Base-by-base conservation (phyloP, 2,113 vertebrate species). In the Aramus guarauna region DNA sequence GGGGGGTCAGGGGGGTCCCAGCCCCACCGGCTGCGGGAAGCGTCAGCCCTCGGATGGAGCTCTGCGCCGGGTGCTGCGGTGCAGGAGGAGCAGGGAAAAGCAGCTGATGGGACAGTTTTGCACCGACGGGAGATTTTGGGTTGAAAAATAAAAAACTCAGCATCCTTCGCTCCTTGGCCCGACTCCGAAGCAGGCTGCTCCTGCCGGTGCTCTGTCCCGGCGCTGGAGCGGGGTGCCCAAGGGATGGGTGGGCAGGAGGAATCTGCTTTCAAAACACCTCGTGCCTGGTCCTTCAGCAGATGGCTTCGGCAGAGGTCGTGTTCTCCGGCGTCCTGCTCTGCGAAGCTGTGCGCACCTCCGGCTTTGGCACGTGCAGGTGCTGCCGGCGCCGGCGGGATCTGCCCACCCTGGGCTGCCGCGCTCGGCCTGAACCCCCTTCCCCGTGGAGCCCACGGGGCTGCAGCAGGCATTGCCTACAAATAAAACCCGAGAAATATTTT, bases 201-300 rank as follows among this genome's bases (percentile, higher is more conserved):
- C 53, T 85, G 71, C 83, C 24, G 66, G 76, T 56, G 32, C 30
- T 74, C 29, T 68, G 93, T 79, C 74, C 68, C 43, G 5, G 53
- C 14, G 27, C 63, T 48, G 77, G 59, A 85, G 39, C 41, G 4
- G 32, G n/a, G 45, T 14, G 59, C 60, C 47, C 29, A 7, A 32
- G 56, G 29, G 32, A n/a, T 9, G 43, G 34, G 30, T 2, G 22
- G 53, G 50, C 21, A 45, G 73, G 45, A 63, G 20, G 69, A 74
- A 34, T 21, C 67, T 30, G 4, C 15, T 41, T 39, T 13, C 30
- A 5, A 60, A 64, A 14, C 34, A 18, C 37, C 37, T 1, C 15
- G 6, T 3, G 39, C 39, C 80, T 74, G 87, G 88, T 34, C 87
- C 97, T 94, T 55, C 95, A 37, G 92, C 90, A 94, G 94, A 69